Evolutionary conservation across 37 sponge, comb jelly and placozoan species (phyloP), one percentile per base, ranked within the genome.

Genomic region (Geodia barretti): DNA sequence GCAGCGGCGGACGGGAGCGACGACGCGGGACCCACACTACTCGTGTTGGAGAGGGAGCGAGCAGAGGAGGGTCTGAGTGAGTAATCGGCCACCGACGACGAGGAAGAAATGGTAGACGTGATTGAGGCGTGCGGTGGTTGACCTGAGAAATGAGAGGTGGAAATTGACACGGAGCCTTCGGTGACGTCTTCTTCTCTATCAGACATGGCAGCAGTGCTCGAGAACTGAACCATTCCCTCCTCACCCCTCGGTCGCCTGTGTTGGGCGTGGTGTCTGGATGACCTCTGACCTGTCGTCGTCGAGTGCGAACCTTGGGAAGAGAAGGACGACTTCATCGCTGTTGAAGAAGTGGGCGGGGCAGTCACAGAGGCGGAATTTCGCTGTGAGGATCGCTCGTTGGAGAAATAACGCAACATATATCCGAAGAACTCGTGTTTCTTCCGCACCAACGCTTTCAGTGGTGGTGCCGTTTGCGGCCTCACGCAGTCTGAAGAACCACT

Each of bases 401-500:
- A 84, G 40, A 93, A 79, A 59, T 93, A 89, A 28, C 74, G 59
- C 21, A 64, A 34, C 77, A 88, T 84, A 64, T 88, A 88, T 24
- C n/a, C 39, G 59, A 76, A 86, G 68, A 87, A 91, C 14, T 38
- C 26, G 23, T 68, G 58, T 34, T 72, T 77, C 32, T 76, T 34
- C 35, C 63, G 21, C 28, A 79, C 73, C 14, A 86, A 64, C 17
- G 64, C 21, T n/a, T 35, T 84, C 70, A 0, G 75, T 30, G 0
- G 77, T 75, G 31, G 1, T 54, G 7, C 81, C 78, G 26, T 69
- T 60, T 23, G 68, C 43, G 58, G 86, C 92, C 40, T 21, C 36
- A 41, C 64, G 39, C 66, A 95, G 41, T 3, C 90, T 81, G 0
- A 89, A 76, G 35, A 83, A 95, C 92, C 95, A 95, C 60, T 87